A percentile compares a stretch with the other conserved stretches of the same genome.
Evolutionary conservation across 2,113 vertebrate species (phyloP).

Genomic region (Callorhinus ursinus): DNA sequence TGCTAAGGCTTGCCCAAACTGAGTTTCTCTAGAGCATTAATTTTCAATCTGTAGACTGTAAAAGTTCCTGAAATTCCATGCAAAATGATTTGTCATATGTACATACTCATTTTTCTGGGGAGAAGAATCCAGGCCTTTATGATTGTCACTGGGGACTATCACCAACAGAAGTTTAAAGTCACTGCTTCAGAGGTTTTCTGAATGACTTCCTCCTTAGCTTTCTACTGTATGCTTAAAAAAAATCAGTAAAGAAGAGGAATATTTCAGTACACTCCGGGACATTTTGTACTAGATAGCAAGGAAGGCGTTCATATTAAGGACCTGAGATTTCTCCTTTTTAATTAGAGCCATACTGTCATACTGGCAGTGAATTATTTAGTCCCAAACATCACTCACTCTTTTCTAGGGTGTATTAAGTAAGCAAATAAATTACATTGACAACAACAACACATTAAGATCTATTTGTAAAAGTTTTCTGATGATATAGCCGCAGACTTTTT

Average conservation of each 20-base stretch:
- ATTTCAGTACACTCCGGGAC: not conserved
- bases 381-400: not conserved
- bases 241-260: not conserved
- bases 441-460: not conserved
- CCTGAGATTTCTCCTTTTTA: not conserved
- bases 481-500: not conserved
- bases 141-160: not conserved
- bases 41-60: not conserved
- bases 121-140: not conserved
- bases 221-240: not conserved
- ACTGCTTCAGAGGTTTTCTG: not conserved
- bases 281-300: not conserved
- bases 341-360: not conserved
- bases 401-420: not conserved
- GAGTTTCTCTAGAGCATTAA: not conserved
- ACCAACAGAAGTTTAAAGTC: not conserved
- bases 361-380: not conserved
- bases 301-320: not conserved
- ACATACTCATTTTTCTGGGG: not conserved
- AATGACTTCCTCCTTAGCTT: not conserved
- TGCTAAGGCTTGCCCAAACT: not conserved
- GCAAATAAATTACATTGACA: slow-evolving; percentile 13
- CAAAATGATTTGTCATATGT: not conserved
- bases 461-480: not conserved
- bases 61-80: not conserved